Evolutionary conservation across 2,888 invertebrate species (phyloP).

Genomic region (Tiliacea aurago): DNA sequence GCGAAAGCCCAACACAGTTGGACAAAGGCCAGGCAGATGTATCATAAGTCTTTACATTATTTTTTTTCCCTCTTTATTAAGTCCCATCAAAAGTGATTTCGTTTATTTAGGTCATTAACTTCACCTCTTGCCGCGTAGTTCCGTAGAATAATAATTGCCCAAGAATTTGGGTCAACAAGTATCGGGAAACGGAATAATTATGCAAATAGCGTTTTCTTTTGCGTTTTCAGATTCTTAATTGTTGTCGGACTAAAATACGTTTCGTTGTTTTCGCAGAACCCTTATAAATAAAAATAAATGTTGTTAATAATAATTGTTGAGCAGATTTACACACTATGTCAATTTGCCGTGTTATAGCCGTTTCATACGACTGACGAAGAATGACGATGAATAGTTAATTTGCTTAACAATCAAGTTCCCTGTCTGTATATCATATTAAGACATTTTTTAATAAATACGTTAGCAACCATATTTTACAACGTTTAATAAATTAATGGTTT

Average conservation of each 20-base stretch:
- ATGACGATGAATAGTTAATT: neutral
- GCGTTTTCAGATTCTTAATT: constrained; percentile 17
- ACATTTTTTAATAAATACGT: neutral
- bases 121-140: neutral
- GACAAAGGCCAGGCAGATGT: neutral
- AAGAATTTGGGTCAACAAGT: constrained; percentile 42
- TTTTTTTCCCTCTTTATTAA: neutral
- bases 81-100: neutral
- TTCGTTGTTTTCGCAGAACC: too few relatives aligned
- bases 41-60: neutral
- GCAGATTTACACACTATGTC: too few relatives aligned
- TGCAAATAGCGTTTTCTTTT: constrained; percentile 33
- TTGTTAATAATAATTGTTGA: too few relatives aligned
- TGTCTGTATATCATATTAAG: neutral
- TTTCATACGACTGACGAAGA: too few relatives aligned
- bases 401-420: too few relatives aligned
- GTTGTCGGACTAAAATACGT: neutral
- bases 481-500: neutral
- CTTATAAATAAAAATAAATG: too few relatives aligned
- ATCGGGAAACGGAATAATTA: constrained; percentile 44
- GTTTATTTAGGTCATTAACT: constrained; percentile 21
- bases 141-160: constrained; percentile 21
- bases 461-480: neutral
- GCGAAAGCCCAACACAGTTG: neutral
- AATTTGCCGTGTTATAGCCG: too few relatives aligned